Evolutionary conservation across 2,888 invertebrate species (phyloP).

Genomic region (Isoperla grammatica): DNA sequence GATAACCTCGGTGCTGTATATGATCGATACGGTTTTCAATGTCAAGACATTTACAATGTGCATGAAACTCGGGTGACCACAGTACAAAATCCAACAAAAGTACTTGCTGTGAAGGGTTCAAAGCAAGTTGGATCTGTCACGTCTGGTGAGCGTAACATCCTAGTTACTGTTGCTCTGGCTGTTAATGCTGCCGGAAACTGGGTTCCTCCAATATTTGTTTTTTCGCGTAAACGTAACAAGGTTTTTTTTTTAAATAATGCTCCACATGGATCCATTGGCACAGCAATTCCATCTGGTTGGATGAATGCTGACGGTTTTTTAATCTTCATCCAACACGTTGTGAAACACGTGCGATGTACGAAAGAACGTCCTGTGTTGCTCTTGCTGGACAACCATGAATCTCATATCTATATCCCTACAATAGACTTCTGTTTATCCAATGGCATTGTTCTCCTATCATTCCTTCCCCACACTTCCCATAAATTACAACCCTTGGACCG

Average conservation of each 20-base stretch:
- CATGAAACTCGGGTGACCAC: constrained; percentile 41
- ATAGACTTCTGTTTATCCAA: constrained; percentile 37
- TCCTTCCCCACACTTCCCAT: constrained; percentile 35
- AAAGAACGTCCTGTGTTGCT: constrained; percentile 29
- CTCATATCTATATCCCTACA: constrained; percentile 34
- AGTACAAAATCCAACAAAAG: constrained; percentile 40
- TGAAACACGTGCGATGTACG: constrained; percentile 2
- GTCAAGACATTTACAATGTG: constrained; percentile 40
- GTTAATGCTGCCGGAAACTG: constrained; percentile 37
- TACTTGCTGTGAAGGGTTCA: constrained; percentile 39
- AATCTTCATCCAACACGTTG: constrained; percentile 26
- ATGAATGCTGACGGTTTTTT: constrained; percentile 35
- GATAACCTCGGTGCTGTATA: constrained; percentile 32
- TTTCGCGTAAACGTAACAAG: constrained; percentile 19
- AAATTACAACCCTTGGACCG: constrained; percentile 42
- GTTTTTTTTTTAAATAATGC: constrained; percentile 28
- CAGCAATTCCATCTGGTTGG: constrained; percentile 35
- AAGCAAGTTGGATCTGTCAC: constrained; percentile 40
- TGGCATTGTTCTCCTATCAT: constrained; percentile 40
- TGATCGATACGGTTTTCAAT: constrained; percentile 33
- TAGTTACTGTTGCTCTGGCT: constrained; percentile 37
- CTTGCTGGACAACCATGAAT: constrained; percentile 40
- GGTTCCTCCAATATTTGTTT: constrained; percentile 36
- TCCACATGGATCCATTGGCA: constrained; percentile 31
- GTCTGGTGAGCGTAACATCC: constrained; percentile 39